Evolutionary conservation across 53 echinoderm and acorn worm genomes (phyloP), one percentile per base, ranked within the genome.

Genomic region (Glandiceps talaboti): DNA sequence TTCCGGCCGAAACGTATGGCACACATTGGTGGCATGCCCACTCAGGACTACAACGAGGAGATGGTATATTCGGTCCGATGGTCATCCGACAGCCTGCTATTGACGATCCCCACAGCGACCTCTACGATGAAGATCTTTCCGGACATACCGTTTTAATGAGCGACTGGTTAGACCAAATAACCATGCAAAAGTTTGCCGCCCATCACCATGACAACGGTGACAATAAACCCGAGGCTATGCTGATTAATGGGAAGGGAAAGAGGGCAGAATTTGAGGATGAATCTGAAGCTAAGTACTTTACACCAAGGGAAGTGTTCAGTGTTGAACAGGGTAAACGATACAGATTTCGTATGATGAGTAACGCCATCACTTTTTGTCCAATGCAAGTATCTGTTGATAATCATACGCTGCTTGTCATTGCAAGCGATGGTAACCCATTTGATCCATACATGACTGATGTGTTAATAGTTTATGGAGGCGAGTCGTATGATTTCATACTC

Each of bases 21-120:
- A 1, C 94, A 92, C 27, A 92, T 86, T 84, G 89, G 85, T 99
- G 99, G 99, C 99, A 99, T 79, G 84, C 89, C 0, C 99, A 99
- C 77, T 77, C 93, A 30, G 99, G 99, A 25, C 80, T 94, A 83
- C 99, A 99, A 30, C 85, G 99, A 28, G 89, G 93, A 0, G 99
- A 99, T 77, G 99, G 99, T 1, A 80, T 94, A 14, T 91, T 86
- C 76, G 99, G 99, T 28, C 84, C 99, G 14, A 80, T 99, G 74
- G 79, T 99, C 1, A 86, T 99, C 12, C 80, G 99, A 72, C 89
- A 99, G 31, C 26, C 93, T 27, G 73, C 29, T 14, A 12, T 73
- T 27, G 73, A 31, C 28, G 84, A 90, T 32, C 74, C 33, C 0
- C 85, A 88, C 25, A 32, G 73, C 26, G 29, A 74, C 31, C 86